Percentiles rank a stretch among this genome's conserved stretches.
phyloP scores from a whole-genome alignment of 2,888 invertebrate genomes.

The Brachypterus glaber region DNA sequence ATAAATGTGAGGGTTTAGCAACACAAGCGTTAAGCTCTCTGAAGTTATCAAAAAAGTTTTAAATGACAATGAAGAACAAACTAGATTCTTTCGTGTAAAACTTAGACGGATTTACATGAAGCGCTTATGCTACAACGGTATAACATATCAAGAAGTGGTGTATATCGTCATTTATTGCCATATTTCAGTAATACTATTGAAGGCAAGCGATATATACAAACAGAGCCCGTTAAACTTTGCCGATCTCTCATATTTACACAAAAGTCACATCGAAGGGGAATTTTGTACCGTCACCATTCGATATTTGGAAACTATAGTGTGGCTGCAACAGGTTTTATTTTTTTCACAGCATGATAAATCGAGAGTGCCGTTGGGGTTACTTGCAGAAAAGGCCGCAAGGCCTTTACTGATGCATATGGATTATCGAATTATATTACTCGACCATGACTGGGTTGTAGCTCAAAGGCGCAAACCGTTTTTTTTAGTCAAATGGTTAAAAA shows the following conservation, averaged over 20 bases:
- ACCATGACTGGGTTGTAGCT: constrained; percentile 21
- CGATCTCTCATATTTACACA: constrained; percentile 17
- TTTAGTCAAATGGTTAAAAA: too few relatives aligned
- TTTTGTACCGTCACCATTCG: constrained; percentile 26
- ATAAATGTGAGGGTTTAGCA: too few relatives aligned
- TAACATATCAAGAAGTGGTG: not conserved
- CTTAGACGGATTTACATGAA: not conserved
- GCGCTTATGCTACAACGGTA: not conserved
- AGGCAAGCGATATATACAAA: not conserved
- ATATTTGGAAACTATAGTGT: constrained; percentile 22
- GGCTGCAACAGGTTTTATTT: constrained; percentile 11
- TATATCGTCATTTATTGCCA: not conserved
- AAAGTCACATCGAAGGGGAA: constrained; percentile 24
- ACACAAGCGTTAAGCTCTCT: too few relatives aligned
- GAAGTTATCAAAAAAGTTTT: too few relatives aligned
- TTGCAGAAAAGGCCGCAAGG: not conserved
- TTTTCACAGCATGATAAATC: not conserved
- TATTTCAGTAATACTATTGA: not conserved
- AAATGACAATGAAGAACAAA: not conserved
- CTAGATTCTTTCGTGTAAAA: not conserved
- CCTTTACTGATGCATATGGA: constrained; percentile 20
- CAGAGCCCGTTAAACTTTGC: constrained; percentile 17
- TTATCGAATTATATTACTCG: constrained; percentile 18
- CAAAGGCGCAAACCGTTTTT: constrained; percentile 21
- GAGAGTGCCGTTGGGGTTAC: not conserved